A percentile compares a stretch with the other conserved stretches of the same genome.
These are phyloP conservation scores for Lipophrys pholis DNA, from an alignment of 2,113 vertebrate genomes.

Conservation along the genomic window DNA sequence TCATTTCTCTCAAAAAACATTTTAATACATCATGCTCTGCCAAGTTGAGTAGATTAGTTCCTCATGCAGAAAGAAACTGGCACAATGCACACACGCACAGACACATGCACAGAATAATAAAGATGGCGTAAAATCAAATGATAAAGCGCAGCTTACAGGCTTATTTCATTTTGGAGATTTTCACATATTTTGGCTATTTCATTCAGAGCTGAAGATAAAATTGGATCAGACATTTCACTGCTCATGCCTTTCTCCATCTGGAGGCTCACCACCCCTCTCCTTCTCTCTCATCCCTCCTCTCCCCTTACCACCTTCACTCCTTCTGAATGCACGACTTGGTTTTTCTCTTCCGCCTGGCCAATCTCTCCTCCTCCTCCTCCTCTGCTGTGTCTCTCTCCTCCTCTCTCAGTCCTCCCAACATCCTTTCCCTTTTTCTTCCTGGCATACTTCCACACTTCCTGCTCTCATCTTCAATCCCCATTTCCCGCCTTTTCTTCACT, in stretches of 20 bases:
- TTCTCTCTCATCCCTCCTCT: conserved; percentile 43
- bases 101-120: conserved; percentile 30
- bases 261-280: conserved; percentile 61
- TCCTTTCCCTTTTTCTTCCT: conserved; percentile 31
- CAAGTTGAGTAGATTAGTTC: conserved; percentile 40
- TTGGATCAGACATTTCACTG: conserved; percentile 67
- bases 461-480: conserved; percentile 47
- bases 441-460: conserved; percentile 43
- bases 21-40: conserved; percentile 30
- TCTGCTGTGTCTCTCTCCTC: conserved; percentile 10
- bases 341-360: conserved; percentile 24
- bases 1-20: conserved; percentile 17
- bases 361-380: background rate
- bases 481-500: conserved; percentile 33
- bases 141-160: conserved; percentile 69
- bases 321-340: conserved; percentile 32
- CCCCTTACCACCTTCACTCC: conserved; percentile 37
- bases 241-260: conserved; percentile 71
- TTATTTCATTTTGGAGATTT: conserved; percentile 72
- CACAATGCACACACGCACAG: conserved; percentile 6
- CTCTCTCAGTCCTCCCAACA: conserved; percentile 2
- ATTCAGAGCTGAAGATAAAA: conserved; percentile 69
- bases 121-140: conserved; percentile 60
- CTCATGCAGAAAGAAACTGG: conserved; percentile 8
- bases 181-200: conserved; percentile 69